Conservation (phyloP, 2,888 invertebrate genomes). For the Melikaiella ostensackeni region DNA sequence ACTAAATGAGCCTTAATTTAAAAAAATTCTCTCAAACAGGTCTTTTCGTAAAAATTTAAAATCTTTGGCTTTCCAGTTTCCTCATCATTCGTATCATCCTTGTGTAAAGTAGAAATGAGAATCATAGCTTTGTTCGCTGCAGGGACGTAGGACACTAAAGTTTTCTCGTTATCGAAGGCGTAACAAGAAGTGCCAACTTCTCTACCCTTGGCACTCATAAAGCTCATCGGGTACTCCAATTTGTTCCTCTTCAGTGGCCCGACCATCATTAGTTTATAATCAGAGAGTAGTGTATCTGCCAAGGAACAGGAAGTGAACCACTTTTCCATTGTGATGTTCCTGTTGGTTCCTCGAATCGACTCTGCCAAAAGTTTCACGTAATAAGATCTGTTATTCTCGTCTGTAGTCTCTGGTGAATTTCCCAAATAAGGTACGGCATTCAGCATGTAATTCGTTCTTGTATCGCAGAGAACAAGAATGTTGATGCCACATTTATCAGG, state of each 20-base stretch:
- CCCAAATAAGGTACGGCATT: constrained; percentile 52
- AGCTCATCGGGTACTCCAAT: constrained; percentile 42
- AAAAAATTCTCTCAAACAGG: no score
- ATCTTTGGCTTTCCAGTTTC: constrained; percentile 50
- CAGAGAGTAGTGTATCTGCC: constrained; percentile 40
- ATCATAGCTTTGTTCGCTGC: constrained; percentile 40
- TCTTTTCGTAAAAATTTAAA: constrained; percentile 52
- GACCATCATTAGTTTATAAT: constrained; percentile 46
- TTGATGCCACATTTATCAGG: constrained; percentile 53
- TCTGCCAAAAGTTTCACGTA: constrained; percentile 45
- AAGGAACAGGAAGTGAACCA: constrained; percentile 46
- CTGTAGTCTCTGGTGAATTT: constrained; percentile 36
- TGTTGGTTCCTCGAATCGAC: constrained; percentile 49
- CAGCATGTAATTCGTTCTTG: constrained; percentile 48
- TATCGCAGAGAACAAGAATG: constrained; percentile 48
- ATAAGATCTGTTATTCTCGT: constrained; percentile 36
- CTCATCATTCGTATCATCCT: constrained; percentile 26
- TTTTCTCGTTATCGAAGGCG: constrained; percentile 19
- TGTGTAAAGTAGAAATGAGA: constrained; percentile 43
- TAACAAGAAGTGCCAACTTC: constrained; percentile 38
- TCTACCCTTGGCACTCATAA: constrained; percentile 28
- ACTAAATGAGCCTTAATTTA: no score
- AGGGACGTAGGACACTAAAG: constrained; percentile 41
- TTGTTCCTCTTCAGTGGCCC: constrained; percentile 49
- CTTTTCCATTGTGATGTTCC: constrained; percentile 53